Conservation (phyloP, 2,113 vertebrate genomes). For the Chionomys nivalis region DNA sequence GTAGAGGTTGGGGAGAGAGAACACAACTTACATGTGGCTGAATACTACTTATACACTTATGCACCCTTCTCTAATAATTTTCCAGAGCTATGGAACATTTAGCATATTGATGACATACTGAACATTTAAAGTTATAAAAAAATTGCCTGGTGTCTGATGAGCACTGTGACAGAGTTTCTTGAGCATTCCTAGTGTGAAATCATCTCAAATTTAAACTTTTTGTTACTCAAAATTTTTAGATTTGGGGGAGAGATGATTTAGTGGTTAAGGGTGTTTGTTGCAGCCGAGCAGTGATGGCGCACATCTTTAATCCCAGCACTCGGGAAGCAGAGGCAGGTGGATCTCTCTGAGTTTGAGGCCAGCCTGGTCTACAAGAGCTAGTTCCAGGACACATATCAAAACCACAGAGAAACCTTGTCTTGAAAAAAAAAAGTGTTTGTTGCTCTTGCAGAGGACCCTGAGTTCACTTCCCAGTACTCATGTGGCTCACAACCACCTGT, state of each 20-base stretch:
- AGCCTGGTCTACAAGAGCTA: too few relatives aligned
- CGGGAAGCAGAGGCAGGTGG: too few relatives aligned
- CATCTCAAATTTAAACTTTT: not conserved
- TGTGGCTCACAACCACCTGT: not conserved
- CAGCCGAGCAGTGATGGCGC: too few relatives aligned
- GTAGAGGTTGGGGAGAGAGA: not conserved
- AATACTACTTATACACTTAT: not conserved
- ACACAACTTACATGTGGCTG: not conserved
- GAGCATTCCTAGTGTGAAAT: not conserved
- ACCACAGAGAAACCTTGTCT: too few relatives aligned
- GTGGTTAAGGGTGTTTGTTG: not conserved
- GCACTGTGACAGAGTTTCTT: not conserved
- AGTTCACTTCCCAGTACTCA: not conserved
- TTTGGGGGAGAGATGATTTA: not conserved
- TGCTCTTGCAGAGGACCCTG: not conserved
- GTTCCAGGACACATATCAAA: too few relatives aligned
- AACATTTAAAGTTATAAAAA: too few relatives aligned
- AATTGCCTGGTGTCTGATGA: not conserved
- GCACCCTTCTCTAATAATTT: not conserved
- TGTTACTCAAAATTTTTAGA: not conserved
- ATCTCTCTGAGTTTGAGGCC: too few relatives aligned
- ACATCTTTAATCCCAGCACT: too few relatives aligned
- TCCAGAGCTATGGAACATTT: not conserved
- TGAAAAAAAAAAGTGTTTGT: not conserved
- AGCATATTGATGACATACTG: fast-evolving